Percentiles rank a stretch among this genome's conserved stretches.
These are phyloP conservation scores for Cervus canadensis DNA, from an alignment of 2,113 vertebrate genomes.

Conservation along the genomic window DNA sequence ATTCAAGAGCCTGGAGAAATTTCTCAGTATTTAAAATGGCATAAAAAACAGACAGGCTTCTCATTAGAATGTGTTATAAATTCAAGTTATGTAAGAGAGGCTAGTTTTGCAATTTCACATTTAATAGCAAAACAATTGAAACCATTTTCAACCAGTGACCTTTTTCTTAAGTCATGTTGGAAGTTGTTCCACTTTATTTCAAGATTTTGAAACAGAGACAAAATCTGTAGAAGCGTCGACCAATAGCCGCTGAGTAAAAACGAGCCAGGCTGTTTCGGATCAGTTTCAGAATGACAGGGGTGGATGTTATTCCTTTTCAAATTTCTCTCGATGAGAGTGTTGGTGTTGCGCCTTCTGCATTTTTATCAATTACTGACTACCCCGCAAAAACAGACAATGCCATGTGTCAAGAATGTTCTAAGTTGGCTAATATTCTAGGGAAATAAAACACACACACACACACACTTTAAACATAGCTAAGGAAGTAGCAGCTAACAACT, in stretches of 20 bases:
- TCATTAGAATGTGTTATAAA: slow-evolving; percentile 34
- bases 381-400: not conserved
- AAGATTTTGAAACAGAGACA: slow-evolving; percentile 61
- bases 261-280: not conserved
- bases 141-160: slow-evolving; percentile 31
- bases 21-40: slow-evolving; percentile 36
- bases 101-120: slow-evolving; percentile 32
- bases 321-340: not conserved
- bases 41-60: slow-evolving; percentile 18
- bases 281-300: slow-evolving; percentile 9
- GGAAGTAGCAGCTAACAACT: not conserved
- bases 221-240: not conserved
- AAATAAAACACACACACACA: not conserved
- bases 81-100: slow-evolving; percentile 29
- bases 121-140: slow-evolving; percentile 42
- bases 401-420: not conserved
- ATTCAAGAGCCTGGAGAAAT: not conserved
- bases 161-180: slow-evolving; percentile 36
- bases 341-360: not conserved
- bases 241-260: slow-evolving; percentile 8
- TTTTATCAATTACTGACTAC: slow-evolving; percentile 13
- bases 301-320: not conserved
- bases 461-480: not conserved
- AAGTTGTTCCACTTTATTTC: slow-evolving; percentile 47
- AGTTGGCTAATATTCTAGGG: not conserved